phyloP scores from a whole-genome alignment of 2,113 vertebrate genomes.

The Eolophus roseicapilla region DNA sequence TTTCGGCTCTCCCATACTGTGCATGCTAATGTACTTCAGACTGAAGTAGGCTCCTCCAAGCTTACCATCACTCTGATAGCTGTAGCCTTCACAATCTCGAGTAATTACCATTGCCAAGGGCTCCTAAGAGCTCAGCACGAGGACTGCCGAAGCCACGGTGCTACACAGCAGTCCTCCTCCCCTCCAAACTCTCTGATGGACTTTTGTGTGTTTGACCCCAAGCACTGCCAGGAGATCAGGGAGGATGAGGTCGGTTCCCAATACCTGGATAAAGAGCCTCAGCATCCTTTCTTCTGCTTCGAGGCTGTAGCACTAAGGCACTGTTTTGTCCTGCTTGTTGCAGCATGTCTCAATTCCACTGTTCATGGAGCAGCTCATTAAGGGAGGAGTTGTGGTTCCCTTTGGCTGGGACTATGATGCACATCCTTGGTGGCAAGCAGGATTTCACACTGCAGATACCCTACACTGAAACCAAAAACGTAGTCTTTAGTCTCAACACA shows the following conservation, averaged over 20 bases:
- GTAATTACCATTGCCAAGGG: background rate
- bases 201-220: background rate
- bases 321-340: background rate
- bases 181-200: background rate
- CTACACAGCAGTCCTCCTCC: background rate
- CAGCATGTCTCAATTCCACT: background rate
- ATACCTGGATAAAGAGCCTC: background rate
- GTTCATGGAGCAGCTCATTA: background rate
- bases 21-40: background rate
- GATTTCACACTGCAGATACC: background rate
- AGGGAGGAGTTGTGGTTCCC: background rate
- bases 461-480: background rate
- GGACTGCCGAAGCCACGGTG: accelerated
- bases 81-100: background rate
- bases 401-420: background rate
- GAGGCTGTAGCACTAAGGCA: background rate
- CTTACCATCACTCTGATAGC: background rate
- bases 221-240: background rate
- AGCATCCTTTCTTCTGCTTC: background rate
- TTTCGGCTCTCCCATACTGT: background rate
- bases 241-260: background rate
- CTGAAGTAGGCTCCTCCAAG: background rate
- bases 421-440: background rate
- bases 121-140: background rate
- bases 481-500: slow-evolving; percentile 72